These are phyloP conservation scores for Blennius ocellaris DNA, from an alignment of 2,113 vertebrate genomes.

Conservation along the genomic window DNA sequence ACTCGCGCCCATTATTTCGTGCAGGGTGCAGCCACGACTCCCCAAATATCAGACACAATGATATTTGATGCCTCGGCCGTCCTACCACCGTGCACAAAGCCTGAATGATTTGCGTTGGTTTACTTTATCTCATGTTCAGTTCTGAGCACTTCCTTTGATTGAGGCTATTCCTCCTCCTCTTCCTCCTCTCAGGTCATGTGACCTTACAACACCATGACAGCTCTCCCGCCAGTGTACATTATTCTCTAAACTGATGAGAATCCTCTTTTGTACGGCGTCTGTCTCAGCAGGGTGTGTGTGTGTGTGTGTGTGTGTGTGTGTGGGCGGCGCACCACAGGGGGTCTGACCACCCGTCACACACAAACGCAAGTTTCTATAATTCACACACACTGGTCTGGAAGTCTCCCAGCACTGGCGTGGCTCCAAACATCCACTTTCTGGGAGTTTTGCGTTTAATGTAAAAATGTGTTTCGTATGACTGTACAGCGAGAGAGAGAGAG, in stretches of 20 bases:
- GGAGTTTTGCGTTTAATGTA: conserved; percentile 28
- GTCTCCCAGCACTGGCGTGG: conserved; percentile 13
- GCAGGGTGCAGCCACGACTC: no score
- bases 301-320: conserved; percentile 15
- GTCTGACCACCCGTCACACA: conserved; percentile 14
- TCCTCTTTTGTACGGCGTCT: conserved; percentile 18
- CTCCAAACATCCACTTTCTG: conserved; percentile 15
- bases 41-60: no score
- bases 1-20: no score
- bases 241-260: conserved; percentile 3
- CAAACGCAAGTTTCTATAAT: neutral
- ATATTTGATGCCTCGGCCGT: no score
- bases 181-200: conserved; percentile 26
- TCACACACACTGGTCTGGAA: conserved; percentile 9
- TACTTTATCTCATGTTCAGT: no score
- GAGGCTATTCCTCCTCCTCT: neutral
- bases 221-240: conserved; percentile 17
- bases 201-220: conserved; percentile 11
- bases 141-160: neutral
- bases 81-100: no score
- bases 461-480: conserved; percentile 24
- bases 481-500: conserved; percentile 8
- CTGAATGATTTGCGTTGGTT: no score
- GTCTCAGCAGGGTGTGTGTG: conserved; percentile 11
- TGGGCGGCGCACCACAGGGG: conserved; percentile 11